A percentile compares a stretch with the other conserved stretches of the same genome.
Conservation (phyloP, 2,888 invertebrate genomes). For the Mechanitis messenoides region DNA sequence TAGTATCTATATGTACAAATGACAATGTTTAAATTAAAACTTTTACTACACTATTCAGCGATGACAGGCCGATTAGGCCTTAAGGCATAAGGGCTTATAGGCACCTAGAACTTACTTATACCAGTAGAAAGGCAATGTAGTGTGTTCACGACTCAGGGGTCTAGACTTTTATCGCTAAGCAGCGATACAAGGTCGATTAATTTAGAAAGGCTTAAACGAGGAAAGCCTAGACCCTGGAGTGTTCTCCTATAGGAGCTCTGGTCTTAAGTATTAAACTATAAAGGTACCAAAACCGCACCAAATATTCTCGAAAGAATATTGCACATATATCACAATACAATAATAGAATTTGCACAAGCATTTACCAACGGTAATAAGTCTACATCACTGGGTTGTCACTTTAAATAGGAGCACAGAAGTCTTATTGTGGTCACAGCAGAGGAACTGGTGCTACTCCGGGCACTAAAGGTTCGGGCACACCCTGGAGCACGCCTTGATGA, state of each 20-base stretch:
- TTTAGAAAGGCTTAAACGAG: constrained; percentile 27
- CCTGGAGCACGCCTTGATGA: constrained; percentile 70
- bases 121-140: constrained; percentile 28
- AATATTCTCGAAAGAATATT: constrained; percentile 52
- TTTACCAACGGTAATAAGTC: constrained; percentile 19
- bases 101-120: constrained; percentile 26
- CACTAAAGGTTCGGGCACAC: constrained; percentile 69
- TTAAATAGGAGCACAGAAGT: constrained; percentile 41
- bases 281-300: constrained; percentile 24
- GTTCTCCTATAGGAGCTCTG: constrained; percentile 18
- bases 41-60: constrained; percentile 16
- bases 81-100: constrained; percentile 45
- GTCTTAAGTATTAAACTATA: constrained; percentile 22
- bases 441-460: constrained; percentile 67
- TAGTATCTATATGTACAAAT: constrained; percentile 70
- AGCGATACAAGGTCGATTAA: constrained; percentile 8
- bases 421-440: constrained; percentile 71
- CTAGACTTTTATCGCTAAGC: constrained; percentile 29
- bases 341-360: constrained; percentile 29
- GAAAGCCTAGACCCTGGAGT: constrained; percentile 27
- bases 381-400: constrained; percentile 29
- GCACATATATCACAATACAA: constrained; percentile 60
- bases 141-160: constrained; percentile 24
- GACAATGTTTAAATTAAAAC: constrained; percentile 55
- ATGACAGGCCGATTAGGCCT: constrained; percentile 32